Evolutionary conservation across 1,140 invertebrate genomes (phyloP), one percentile per base, ranked within the genome.

Genomic region (Drosophila novamexicana): DNA sequence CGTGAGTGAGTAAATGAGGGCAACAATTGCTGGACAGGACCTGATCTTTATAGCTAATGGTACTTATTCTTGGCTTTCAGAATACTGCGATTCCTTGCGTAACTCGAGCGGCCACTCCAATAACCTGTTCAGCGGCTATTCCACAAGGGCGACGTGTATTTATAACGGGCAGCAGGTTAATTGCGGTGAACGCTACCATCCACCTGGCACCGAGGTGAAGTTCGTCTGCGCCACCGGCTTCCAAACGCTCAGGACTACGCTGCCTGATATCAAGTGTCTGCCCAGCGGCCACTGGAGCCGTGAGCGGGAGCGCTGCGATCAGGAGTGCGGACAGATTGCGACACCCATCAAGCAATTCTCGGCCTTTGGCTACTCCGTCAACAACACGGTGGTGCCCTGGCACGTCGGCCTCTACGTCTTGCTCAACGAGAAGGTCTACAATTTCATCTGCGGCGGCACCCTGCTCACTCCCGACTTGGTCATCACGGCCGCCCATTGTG

Each of bases 341-440:
- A 86, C 80, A 6, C 84, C 85, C 18, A 74, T 57, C 6, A 81
- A 77, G 32, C 52, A 71, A 18, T 90, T 86, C 69, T 76, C 72
- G 5, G 66, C 71, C 18, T 32, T 53, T 16, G 85, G 85, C 0
- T 65, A 75, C 10, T 70, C 75, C 2, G 56, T 79, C 9, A 81
- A 86, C 49, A 85, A 86, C 40, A 79, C 72, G 0, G 53, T 66
- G 7, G 93, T 94, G 47, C 94, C 94, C 0, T 95, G 94, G 94
- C 93, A 94, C 45, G 92, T 93, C 8, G 94, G 93, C 1, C 91
- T 95, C 47, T 95, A 94, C 82, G 66, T 75, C 50, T 7, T 32
- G 58, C 44, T 61, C 59, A 69, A 65, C 53, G 44, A 91, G 49
- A 22, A 65, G 75, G 3, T 91, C 83, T 90, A 79, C 32, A 74